Evolutionary conservation across 2,113 vertebrate genomes (phyloP), one percentile per base, ranked within the genome.

Genomic region (Gobiocypris rarus): DNA sequence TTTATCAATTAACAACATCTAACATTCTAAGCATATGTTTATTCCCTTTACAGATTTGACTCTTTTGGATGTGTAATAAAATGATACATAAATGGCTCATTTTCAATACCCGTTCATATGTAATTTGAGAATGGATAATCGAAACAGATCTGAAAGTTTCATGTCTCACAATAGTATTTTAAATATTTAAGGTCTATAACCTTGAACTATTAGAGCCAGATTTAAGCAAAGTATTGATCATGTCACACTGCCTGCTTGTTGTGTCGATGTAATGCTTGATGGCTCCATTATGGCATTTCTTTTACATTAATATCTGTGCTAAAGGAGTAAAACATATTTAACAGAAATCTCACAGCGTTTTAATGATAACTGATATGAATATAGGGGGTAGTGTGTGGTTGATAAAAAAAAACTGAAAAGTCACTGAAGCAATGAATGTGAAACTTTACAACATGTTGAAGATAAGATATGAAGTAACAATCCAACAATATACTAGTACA

Each of bases 371-470:
- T 56, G 28, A 17, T 22, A 59, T 17, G 54, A 13, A 77, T 41
- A 59, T 77, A 61, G 41, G 41, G 69, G n/a, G 41, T 1, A 45
- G 1, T 45, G 69, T n/a, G 67, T 43, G 67, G 38, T 45, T 13
- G 22, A 56, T 48, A 19, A 52, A 6, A 19, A 7, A 22, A 19
- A n/a, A n/a, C n/a, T n/a, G n/a, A n/a, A n/a, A 54, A 54, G 81
- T 50, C 69, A 81, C 74, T 41, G 69, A 81, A 87, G 80, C 22
- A 48, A 52, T 67, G 75, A 59, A 54, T 95, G 96, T 96, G n/a
- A 50, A 77, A 38, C 61, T 86, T 77, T 43, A 83, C 58, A 76
- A 71, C 14, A 59, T 74, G 65, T 79, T 79, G 45, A 77, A 65
- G 54, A 81, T 70, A 77, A 65, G 54, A 81, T 70, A 69, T 80